Conservation (phyloP, 2,888 invertebrate species). For the Oeneis ivallda region DNA sequence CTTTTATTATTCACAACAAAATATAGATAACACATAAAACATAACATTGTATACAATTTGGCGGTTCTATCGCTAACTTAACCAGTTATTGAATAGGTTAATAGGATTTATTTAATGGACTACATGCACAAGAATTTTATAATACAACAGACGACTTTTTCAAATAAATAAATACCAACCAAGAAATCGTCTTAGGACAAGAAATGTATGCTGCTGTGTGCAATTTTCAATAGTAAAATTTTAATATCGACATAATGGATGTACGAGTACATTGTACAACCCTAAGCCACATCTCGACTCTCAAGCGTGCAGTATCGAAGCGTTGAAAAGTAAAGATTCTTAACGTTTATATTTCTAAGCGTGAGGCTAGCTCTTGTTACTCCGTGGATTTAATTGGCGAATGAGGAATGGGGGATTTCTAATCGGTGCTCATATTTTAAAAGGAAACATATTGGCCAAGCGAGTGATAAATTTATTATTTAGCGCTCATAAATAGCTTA, state of each 20-base stretch:
- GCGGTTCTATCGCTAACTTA: too few species aligned
- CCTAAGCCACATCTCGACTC: slow-evolving; percentile 36
- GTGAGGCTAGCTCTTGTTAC: slow-evolving; percentile 64
- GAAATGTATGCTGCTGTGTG: background rate
- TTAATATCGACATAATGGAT: slow-evolving; percentile 14
- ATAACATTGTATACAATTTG: background rate
- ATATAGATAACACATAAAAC: too few species aligned
- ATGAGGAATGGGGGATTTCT: slow-evolving; percentile 30
- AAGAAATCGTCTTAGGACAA: background rate
- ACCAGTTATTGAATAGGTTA: too few species aligned
- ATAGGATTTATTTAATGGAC: too few species aligned
- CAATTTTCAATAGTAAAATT: background rate
- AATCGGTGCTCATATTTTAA: slow-evolving; percentile 33
- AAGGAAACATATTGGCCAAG: slow-evolving; percentile 24
- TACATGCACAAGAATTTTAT: too few species aligned
- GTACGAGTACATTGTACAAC: slow-evolving; percentile 19
- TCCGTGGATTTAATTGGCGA: slow-evolving; percentile 66
- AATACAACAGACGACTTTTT: too few species aligned
- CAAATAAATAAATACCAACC: background rate
- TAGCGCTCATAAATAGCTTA: background rate
- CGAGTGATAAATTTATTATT: slow-evolving; percentile 12
- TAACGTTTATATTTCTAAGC: slow-evolving; percentile 55
- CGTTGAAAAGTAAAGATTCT: slow-evolving; percentile 38
- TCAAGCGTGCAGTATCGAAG: slow-evolving; percentile 45
- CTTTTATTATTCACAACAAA: too few species aligned